Percentiles rank a stretch among this genome's conserved stretches.
Conservation (phyloP, 1,140 invertebrate genomes). For the Eueides isabella region DNA sequence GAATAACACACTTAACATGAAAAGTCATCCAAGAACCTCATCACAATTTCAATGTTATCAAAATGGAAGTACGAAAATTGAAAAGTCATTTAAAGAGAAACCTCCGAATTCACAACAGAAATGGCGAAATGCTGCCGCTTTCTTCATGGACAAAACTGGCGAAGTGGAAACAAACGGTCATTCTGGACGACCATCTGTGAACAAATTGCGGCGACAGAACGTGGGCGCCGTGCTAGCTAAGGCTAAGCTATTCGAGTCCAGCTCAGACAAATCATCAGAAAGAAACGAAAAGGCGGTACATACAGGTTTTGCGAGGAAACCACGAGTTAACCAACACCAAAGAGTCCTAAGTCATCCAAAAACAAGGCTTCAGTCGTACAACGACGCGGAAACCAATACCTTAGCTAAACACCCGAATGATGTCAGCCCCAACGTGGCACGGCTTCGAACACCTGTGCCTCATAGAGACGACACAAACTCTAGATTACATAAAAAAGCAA, state of each 20-base stretch:
- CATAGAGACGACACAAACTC: constrained; percentile 38
- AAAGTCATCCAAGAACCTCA: constrained; percentile 53
- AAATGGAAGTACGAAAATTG: constrained; percentile 48
- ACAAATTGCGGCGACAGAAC: constrained; percentile 84
- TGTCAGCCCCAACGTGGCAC: constrained; percentile 15
- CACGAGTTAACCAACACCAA: constrained; percentile 55
- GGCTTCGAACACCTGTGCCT: constrained; percentile 20
- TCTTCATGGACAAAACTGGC: constrained; percentile 76
- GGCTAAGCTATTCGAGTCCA: constrained; percentile 84
- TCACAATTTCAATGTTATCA: constrained; percentile 51
- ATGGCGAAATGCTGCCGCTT: constrained; percentile 73
- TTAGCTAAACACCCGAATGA: constrained; percentile 17
- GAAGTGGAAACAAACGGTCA: constrained; percentile 63
- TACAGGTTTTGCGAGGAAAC: constrained; percentile 66
- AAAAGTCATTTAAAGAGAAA: constrained; percentile 52
- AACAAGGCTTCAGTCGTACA: constrained; percentile 44
- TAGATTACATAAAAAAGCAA: constrained; percentile 51
- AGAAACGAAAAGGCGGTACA: constrained; percentile 57
- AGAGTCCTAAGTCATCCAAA: constrained; percentile 53
- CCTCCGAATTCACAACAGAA: constrained; percentile 61
- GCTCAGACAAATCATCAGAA: constrained; percentile 76
- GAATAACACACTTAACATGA: constrained; percentile 59
- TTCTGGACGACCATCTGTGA: constrained; percentile 84
- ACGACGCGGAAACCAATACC: constrained; percentile 19
- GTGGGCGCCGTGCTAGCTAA: constrained; percentile 86